These are phyloP conservation scores for Agapostemon virescens DNA, from an alignment of 2,888 invertebrate species.

Conservation along the genomic window DNA sequence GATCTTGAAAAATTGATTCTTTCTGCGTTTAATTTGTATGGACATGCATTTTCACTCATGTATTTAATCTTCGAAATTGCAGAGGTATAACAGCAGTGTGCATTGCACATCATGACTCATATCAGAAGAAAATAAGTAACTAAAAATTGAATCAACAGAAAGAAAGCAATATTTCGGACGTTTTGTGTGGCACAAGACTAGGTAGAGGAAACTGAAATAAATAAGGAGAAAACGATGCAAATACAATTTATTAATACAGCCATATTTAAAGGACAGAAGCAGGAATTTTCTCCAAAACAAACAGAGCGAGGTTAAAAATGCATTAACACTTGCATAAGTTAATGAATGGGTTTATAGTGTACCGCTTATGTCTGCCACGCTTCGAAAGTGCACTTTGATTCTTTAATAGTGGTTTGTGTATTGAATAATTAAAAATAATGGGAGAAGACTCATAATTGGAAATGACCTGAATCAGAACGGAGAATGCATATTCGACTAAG, in stretches of 20 bases:
- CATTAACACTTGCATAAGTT: slow-evolving; percentile 50
- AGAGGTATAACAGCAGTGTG: not conserved
- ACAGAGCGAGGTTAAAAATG: slow-evolving; percentile 50
- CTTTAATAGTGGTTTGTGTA: slow-evolving; percentile 19
- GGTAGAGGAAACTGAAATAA: slow-evolving; percentile 42
- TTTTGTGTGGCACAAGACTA: slow-evolving; percentile 20
- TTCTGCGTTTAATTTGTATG: not conserved
- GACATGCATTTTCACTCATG: slow-evolving; percentile 37
- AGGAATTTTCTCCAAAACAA: slow-evolving; percentile 48
- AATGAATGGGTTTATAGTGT: slow-evolving; percentile 16
- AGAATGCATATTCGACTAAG: slow-evolving; percentile 43
- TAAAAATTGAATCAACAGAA: slow-evolving; percentile 14
- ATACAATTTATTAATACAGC: slow-evolving; percentile 52
- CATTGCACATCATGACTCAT: not conserved
- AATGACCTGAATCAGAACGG: slow-evolving; percentile 54
- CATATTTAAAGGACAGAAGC: slow-evolving; percentile 34
- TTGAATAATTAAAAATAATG: slow-evolving; percentile 32
- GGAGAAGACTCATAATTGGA: slow-evolving; percentile 48
- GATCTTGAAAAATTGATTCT: slow-evolving; percentile 16
- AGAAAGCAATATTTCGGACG: slow-evolving; percentile 5
- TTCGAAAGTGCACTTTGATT: slow-evolving; percentile 12
- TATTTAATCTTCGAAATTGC: slow-evolving; percentile 10
- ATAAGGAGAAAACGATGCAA: slow-evolving; percentile 41
- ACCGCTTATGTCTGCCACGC: slow-evolving; percentile 31
- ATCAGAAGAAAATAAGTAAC: slow-evolving; percentile 29